Conservation (phyloP, 2,888 invertebrate species). For the Cotesia congregata region DNA sequence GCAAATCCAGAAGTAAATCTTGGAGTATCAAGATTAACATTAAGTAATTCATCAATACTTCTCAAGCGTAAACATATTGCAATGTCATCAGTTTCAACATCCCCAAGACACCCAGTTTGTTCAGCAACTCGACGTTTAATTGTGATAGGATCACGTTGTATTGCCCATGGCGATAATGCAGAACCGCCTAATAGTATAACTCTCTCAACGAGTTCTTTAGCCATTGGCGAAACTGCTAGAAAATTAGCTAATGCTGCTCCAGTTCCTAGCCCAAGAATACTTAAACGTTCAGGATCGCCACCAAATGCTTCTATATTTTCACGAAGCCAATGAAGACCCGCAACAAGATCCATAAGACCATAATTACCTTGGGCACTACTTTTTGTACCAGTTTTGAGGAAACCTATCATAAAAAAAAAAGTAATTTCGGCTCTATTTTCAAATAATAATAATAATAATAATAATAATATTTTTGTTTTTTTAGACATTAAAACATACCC, state of each 20-base stretch:
- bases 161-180: conserved; percentile 92
- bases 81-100: conserved; percentile 85
- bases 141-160: conserved; percentile 86
- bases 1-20: conserved; percentile 91
- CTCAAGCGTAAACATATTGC: conserved; percentile 88
- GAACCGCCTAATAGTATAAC: conserved; percentile 92
- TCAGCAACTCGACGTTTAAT: conserved; percentile 86
- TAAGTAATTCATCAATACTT: conserved; percentile 81
- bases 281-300: conserved; percentile 93
- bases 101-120: conserved; percentile 87
- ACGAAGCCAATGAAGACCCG: conserved; percentile 96
- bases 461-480: too few relatives aligned
- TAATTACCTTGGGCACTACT: conserved; percentile 93
- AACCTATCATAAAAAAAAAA: conserved; percentile 74
- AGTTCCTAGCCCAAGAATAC: conserved; percentile 95
- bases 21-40: conserved; percentile 84
- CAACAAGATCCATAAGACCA: conserved; percentile 92
- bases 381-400: conserved; percentile 90
- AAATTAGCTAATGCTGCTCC: conserved; percentile 98
- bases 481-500: conserved; percentile 73
- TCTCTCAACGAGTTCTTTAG: conserved; percentile 89
- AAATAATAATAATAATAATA: too few relatives aligned
- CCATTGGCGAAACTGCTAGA: conserved; percentile 94
- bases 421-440: not conserved
- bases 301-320: conserved; percentile 96